Percentiles rank a stretch among this genome's conserved stretches.
phyloP scores from a whole-genome alignment of 2,113 vertebrate species.

The Cynoglossus semilaevis region DNA sequence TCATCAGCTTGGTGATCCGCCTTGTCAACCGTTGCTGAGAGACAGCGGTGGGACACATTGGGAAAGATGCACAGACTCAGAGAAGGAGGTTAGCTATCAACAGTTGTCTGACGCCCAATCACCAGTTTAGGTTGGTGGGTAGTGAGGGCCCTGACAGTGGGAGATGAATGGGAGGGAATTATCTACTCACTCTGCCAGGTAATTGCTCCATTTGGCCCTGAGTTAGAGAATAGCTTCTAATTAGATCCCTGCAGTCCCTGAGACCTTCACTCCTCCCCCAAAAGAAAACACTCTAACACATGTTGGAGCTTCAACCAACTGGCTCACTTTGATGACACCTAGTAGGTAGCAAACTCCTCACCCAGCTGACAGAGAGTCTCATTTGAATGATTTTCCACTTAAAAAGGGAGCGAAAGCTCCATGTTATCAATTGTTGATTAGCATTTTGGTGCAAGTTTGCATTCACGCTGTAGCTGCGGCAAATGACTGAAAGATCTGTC shows the following conservation, averaged over 20 bases:
- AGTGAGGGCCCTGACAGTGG: slow-evolving; percentile 77
- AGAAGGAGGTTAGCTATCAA: slow-evolving; percentile 48
- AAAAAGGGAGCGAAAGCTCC: slow-evolving; percentile 13
- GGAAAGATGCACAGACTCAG: slow-evolving; percentile 7
- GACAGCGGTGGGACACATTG: slow-evolving; percentile 24
- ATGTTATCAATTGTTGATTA: slow-evolving; percentile 27
- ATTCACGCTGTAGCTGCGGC: slow-evolving; percentile 13
- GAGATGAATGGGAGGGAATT: slow-evolving; percentile 82
- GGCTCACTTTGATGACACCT: slow-evolving; percentile 67
- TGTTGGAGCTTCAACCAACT: slow-evolving; percentile 73
- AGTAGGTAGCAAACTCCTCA: slow-evolving; percentile 45
- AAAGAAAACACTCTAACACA: slow-evolving; percentile 77
- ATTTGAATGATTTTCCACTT: slow-evolving; percentile 61
- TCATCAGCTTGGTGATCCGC: slow-evolving; percentile 47
- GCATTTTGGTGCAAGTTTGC: slow-evolving; percentile 22
- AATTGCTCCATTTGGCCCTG: slow-evolving; percentile 84
- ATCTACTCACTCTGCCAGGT: slow-evolving; percentile 84
- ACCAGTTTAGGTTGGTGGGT: slow-evolving; percentile 67
- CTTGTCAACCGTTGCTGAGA: slow-evolving; percentile 32
- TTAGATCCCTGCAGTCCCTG: slow-evolving; percentile 75
- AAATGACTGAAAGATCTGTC: slow-evolving; percentile 15
- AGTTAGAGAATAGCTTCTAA: slow-evolving; percentile 82
- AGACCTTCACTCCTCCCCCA: slow-evolving; percentile 58
- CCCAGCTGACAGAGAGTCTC: slow-evolving; percentile 47
- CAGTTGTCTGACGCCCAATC: slow-evolving; percentile 62